Conservation (phyloP, 2,888 invertebrate species). For the Brenthis daphne region DNA sequence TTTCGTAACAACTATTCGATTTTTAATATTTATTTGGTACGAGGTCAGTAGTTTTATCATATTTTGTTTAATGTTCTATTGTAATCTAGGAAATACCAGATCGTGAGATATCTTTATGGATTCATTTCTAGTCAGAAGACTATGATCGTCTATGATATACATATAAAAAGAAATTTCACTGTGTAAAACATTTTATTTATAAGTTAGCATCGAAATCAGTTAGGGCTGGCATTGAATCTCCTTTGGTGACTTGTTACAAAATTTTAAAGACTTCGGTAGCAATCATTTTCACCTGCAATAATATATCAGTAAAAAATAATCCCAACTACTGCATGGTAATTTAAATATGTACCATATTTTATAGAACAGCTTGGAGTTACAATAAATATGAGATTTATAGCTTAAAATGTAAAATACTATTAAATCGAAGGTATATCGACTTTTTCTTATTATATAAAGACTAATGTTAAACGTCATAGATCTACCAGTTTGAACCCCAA, state of each 20-base stretch:
- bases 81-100: constrained; percentile 59
- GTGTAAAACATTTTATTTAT: constrained; percentile 43
- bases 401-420: constrained; percentile 21
- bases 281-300: not conserved
- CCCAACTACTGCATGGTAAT: constrained; percentile 3
- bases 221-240: constrained; percentile 36
- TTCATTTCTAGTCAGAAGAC: constrained; percentile 78
- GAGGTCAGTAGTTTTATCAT: constrained; percentile 74
- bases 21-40: constrained; percentile 77
- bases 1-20: constrained; percentile 66
- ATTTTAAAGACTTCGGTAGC: not conserved
- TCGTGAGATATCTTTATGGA: constrained; percentile 66
- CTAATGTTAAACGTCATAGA: constrained; percentile 24
- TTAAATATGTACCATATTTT: constrained; percentile 13
- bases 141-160: constrained; percentile 71
- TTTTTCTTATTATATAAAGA: constrained; percentile 27
- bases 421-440: constrained; percentile 20
- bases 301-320: not conserved
- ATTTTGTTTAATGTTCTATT: constrained; percentile 58
- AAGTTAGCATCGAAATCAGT: constrained; percentile 46
- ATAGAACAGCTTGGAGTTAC: constrained; percentile 20
- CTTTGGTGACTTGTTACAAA: constrained; percentile 11
- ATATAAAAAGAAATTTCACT: constrained; percentile 34
- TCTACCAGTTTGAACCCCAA: constrained; percentile 23
- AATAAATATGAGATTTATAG: constrained; percentile 17